Conservation (phyloP, 2,113 vertebrate genomes). For the Puntigrus tetrazona region DNA sequence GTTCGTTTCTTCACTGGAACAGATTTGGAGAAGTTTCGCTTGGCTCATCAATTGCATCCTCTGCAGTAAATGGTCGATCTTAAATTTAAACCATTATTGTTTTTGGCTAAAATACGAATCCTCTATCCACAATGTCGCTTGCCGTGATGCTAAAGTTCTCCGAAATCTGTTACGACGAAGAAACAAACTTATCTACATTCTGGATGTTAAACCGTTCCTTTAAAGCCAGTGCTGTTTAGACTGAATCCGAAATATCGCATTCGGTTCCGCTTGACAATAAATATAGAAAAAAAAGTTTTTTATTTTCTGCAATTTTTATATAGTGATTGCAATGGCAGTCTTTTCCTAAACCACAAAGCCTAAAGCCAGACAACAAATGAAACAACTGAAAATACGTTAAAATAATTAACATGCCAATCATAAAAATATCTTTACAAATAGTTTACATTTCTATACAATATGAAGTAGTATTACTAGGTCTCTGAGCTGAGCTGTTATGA, state of each 20-base stretch:
- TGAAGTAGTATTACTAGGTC: slow-evolving; percentile 36
- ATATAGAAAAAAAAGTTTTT: background rate
- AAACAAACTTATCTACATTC: background rate
- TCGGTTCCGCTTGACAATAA: background rate
- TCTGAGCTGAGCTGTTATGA: slow-evolving; percentile 40
- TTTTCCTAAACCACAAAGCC: slow-evolving; percentile 59
- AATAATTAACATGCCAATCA: slow-evolving; percentile 78
- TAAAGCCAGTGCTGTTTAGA: background rate
- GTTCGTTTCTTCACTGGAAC: background rate
- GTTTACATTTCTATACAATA: slow-evolving; percentile 80
- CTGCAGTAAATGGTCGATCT: background rate
- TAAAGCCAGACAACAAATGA: slow-evolving; percentile 68
- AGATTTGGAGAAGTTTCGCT: background rate
- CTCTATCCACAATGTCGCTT: background rate
- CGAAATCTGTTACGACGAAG: background rate
- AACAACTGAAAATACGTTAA: slow-evolving; percentile 72
- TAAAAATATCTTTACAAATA: slow-evolving; percentile 83
- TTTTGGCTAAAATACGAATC: background rate
- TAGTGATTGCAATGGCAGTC: slow-evolving; percentile 61
- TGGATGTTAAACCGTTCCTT: background rate
- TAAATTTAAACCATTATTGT: too few species aligned
- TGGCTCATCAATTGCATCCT: background rate
- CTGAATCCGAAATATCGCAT: background rate
- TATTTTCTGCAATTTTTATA: slow-evolving; percentile 35
- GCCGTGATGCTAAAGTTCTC: background rate